Evolutionary conservation across 2,797 vertebrate species (phyloP).

Genomic region (Columba guinea): DNA sequence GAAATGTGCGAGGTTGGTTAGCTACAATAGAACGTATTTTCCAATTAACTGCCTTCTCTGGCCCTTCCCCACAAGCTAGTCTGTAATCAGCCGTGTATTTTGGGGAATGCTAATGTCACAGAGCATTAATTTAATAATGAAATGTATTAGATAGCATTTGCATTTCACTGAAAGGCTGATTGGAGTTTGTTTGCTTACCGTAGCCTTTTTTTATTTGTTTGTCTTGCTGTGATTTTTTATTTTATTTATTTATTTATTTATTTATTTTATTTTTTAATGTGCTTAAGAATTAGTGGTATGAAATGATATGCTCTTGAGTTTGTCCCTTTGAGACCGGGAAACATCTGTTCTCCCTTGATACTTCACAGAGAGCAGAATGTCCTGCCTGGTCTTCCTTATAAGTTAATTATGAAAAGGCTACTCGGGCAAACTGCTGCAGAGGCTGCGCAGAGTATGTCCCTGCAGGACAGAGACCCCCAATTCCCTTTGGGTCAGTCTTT

Average conservation of each 20-base stretch:
- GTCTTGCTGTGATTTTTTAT: neutral
- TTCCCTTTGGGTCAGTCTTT: neutral
- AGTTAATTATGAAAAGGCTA: neutral
- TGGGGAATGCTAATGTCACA: neutral
- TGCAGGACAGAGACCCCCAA: accelerated
- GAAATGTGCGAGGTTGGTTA: constrained; percentile 1
- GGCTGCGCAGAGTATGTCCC: neutral
- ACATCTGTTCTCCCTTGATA: constrained; percentile 54
- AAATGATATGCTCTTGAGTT: neutral
- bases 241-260: neutral
- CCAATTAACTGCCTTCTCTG: neutral
- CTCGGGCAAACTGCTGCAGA: neutral
- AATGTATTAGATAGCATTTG: neutral
- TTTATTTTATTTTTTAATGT: neutral
- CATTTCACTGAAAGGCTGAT: neutral
- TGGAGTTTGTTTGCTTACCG: neutral
- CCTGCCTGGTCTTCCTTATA: constrained; percentile 31
- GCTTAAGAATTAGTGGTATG: neutral
- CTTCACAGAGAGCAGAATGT: neutral
- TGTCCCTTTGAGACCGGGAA: neutral
- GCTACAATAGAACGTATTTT: neutral
- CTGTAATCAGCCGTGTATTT: neutral
- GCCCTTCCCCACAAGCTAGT: neutral
- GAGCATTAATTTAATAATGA: neutral
- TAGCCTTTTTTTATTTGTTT: neutral